Conservation (phyloP, 2,797 vertebrate genomes). For the Zenarchopterus dispar region DNA sequence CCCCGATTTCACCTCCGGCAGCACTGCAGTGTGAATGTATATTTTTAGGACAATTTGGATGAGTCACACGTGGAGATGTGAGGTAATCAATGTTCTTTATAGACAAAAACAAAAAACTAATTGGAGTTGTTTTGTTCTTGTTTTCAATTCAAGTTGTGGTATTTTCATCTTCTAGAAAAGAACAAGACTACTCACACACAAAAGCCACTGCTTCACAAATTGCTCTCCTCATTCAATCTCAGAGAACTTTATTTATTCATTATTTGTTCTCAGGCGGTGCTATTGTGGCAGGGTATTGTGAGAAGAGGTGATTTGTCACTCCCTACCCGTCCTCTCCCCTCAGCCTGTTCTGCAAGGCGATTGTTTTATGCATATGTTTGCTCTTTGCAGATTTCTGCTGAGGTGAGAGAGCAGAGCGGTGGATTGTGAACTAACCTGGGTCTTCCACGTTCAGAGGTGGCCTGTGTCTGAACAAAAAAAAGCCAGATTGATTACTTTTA, state of each 20-base stretch:
- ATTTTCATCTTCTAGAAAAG: constrained; percentile 29
- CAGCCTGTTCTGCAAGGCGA: constrained; percentile 19
- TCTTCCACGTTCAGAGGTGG: constrained; percentile 3
- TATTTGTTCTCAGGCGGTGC: constrained; percentile 64
- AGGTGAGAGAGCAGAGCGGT: constrained; percentile 16
- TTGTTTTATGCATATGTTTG: constrained; percentile 27
- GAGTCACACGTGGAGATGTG: constrained; percentile 4
- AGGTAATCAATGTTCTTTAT: constrained; percentile 8
- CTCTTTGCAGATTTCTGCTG: constrained; percentile 42
- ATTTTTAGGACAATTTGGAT: constrained; percentile 14
- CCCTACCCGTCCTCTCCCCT: constrained; percentile 4
- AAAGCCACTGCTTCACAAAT: constrained; percentile 46
- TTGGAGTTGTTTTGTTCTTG: constrained; percentile 21
- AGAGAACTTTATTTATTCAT: constrained; percentile 78
- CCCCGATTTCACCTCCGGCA: constrained; percentile 2
- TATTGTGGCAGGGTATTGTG: constrained; percentile 57
- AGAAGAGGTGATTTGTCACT: constrained; percentile 69
- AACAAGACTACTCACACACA: constrained; percentile 26
- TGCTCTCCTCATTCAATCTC: constrained; percentile 59
- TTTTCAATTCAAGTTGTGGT: constrained; percentile 11
- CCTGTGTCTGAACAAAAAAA: constrained; percentile 9
- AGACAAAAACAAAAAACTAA: constrained; percentile 1
- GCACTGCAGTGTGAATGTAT: background rate
- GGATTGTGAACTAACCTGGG: constrained; percentile 14
- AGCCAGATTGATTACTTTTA: too few relatives aligned